Base-by-base conservation (phyloP, 2,797 vertebrate species). In the Gymnothorax javanicus region DNA sequence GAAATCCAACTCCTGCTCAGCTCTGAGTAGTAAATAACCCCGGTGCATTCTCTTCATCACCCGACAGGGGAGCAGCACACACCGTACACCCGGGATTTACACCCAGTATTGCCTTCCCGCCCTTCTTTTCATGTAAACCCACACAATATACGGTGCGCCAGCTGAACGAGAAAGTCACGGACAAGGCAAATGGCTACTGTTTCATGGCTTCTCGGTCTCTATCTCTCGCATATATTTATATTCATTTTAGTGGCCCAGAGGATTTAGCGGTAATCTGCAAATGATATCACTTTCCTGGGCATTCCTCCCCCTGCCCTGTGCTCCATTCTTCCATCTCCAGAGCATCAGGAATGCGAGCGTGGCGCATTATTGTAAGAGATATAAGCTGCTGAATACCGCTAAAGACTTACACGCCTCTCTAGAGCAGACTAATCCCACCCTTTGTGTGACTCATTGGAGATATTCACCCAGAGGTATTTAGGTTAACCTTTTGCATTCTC, bases 401-500 rank as follows among this genome's bases (percentile, higher is more conserved):
- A 93, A 94, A 93, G 93, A 93, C 89, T 88, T 82, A 89, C 92
- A 94, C 92, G 91, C 93, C 92, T 87, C 90, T 93, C 91, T 91
- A 92, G 91, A 91, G 92, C 90, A 83, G 92, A 89, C 90, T 95
- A 95, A 95, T 95, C 94, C 93, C 90, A 91, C 89, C 92, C 93
- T 93, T 94, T 95, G 94, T 95, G 91, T 87, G 91, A 93, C 88
- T 90, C 91, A 92, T 86, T 91, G 79, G 89, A 92, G 92, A 93
- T 88, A 94, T 94, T 93, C 92, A 94, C 90, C 91, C 88, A 90
- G 92, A 81, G 71, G 85, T 77, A 83, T 86, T 86, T 27, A 67
- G 94, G 91, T 94, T 93, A 93, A 95, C 94, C 93, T 91, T 93
- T 92, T 89, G 91, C 89, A 83, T 91, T 92, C 92, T 91, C 58